Base-by-base conservation (phyloP, 2,888 invertebrate species). In the Oithona nana region DNA sequence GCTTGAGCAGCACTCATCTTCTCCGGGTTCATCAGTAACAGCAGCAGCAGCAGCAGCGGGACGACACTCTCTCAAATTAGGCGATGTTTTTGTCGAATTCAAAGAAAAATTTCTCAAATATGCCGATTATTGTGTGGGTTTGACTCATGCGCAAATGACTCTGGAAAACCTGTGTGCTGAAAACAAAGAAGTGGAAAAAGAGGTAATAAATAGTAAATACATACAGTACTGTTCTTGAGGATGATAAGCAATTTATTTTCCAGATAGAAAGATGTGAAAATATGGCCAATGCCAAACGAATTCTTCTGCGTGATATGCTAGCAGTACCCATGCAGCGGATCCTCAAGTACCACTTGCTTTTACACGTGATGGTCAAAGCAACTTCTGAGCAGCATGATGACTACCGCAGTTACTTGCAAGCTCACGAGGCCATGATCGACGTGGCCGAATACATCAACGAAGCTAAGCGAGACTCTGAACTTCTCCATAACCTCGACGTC, bases 321-420 rank as follows among this genome's bases (percentile, higher is more conserved):
- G 89, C 92, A 24, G 93, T 98, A 66, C 98, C 98, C 54, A 94
- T 98, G 90, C 98, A 98, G 75, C 79, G 98, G 71, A 86, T 98
- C 68, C 81, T 98, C 66, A 98, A 97, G 73, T 98, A 98, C 75
- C 95, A 95, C 73, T 79, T 98, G 63, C 76, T 98, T 57, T 75
- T 97, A 64, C 88, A 92, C 72, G 94, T 88, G 73, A 75, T 90
- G 58, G 83, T 88, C 61, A 20, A 20, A 16, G 50, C 48, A 13
- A 26, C 59, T 1, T 22, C 48, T 85, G 73, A 77, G 77, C 81
- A 81, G 70, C 83, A 84, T 69, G 88, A 89, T 66, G 94, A 95
- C 68, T 83, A 84, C 71, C 61, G 31, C 4, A 54, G 28, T 20
- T 24, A 54, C 20, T 20, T 54, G 20, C 61, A 84, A 66, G 93